Evolutionary conservation across 2,113 vertebrate species (phyloP).

Genomic region (Elephas maximus): DNA sequence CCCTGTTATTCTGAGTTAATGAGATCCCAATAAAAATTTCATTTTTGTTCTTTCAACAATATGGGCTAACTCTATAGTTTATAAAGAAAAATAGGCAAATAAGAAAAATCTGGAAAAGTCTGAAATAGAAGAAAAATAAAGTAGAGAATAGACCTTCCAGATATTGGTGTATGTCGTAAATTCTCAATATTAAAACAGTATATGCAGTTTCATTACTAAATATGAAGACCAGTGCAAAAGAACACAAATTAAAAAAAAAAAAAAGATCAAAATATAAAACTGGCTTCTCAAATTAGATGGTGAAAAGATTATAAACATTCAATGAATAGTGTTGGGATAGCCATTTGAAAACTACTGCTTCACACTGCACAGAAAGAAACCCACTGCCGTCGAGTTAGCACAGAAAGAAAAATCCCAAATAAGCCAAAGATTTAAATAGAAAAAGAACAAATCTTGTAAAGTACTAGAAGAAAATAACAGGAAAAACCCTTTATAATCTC

Average conservation of each 20-base stretch:
- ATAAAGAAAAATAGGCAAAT: not conserved
- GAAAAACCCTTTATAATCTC: not conserved
- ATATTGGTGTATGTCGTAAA: not conserved
- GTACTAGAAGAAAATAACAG: not conserved
- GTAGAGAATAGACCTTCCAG: not conserved
- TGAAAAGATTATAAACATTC: not conserved
- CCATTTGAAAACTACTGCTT: slow-evolving; percentile 22
- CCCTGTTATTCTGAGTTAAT: not conserved
- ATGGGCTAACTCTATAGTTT: not conserved
- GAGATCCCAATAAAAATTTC: not conserved
- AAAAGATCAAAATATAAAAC: not conserved
- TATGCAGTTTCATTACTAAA: not conserved
- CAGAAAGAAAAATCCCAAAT: not conserved
- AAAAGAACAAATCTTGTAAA: slow-evolving; percentile 43
- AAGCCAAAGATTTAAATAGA: not conserved
- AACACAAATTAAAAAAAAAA: not conserved
- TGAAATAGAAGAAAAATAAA: slow-evolving; percentile 1
- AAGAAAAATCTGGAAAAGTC: not conserved
- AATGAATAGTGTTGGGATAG: not conserved
- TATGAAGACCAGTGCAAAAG: not conserved
- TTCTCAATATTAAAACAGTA: not conserved
- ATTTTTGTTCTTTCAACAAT: not conserved
- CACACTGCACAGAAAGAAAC: not conserved
- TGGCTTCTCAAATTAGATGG: not conserved
- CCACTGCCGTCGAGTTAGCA: no score